Conservation (phyloP, 2,797 vertebrate genomes). For the Rhinogobio ventralis region DNA sequence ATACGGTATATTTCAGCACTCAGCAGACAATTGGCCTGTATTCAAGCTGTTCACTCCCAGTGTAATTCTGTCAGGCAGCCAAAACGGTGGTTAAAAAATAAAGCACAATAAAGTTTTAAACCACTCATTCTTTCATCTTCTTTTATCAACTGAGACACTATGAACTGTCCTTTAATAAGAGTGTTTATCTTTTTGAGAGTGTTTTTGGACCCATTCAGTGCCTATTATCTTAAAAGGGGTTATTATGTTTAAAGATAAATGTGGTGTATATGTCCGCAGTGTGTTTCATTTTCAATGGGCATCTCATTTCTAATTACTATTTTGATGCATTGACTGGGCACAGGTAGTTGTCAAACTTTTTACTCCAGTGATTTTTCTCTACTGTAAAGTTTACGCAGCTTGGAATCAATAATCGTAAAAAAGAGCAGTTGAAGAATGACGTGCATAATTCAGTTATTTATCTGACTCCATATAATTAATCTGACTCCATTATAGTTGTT, state of each 20-base stretch:
- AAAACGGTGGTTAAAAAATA: background rate
- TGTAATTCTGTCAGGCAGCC: background rate
- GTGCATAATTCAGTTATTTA: too few species aligned
- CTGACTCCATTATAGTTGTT: background rate
- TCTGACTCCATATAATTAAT: too few species aligned
- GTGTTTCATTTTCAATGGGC: background rate
- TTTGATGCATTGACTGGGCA: background rate
- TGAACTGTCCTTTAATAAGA: background rate
- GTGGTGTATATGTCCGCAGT: constrained; percentile 27
- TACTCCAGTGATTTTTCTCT: background rate
- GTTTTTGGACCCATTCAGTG: background rate
- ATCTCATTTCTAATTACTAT: background rate
- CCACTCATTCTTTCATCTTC: background rate
- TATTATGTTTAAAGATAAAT: constrained; percentile 3
- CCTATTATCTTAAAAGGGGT: background rate
- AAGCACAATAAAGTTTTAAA: background rate
- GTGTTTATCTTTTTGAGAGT: background rate
- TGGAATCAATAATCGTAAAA: too few species aligned
- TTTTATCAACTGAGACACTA: background rate
- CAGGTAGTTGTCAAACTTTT: background rate
- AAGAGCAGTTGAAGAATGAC: too few species aligned
- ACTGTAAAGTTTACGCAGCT: background rate
- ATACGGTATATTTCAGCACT: constrained; percentile 2
- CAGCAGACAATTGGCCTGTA: constrained; percentile 19
- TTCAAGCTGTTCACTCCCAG: constrained; percentile 8